Base-by-base conservation (phyloP, 1,140 invertebrate species). In the Papilio helenus region DNA sequence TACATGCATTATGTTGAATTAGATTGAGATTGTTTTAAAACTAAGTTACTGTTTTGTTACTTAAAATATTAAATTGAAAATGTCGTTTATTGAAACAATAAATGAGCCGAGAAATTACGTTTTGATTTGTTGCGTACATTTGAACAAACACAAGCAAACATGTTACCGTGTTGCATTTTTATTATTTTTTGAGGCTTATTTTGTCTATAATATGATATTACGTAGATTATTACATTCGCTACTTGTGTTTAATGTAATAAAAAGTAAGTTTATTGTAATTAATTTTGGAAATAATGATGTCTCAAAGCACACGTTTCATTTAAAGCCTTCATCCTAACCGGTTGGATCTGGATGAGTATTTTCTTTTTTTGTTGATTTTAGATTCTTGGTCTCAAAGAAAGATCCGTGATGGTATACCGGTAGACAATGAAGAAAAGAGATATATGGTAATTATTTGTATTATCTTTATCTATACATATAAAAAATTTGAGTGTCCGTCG, bases 361-460 rank as follows among this genome's bases (percentile, higher is more conserved):
- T 4, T 34, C 5, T 39, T 39, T 39, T 39, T 39, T 39, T 39
- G 34, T 10, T 8, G 3, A 46, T 74, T 49, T 74, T 23, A 74
- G 72, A 12, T 74, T 74, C 42, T 26, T 44, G 42, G 39, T 76
- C 49, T 12, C 55, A 79, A 65, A 76, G 83, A 55, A 81, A 80
- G 80, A 81, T 85, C 5, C 61, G 72, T 42, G 81, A 83, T 79
- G 83, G 83, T 14, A 44, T 72, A 18, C n/a, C 1, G 5, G 34
- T 85, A 3, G 72, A 18, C 1, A 61, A 29, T 3, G 14, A 29
- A 68, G 61, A 79, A 2, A 85, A 82, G 42, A 44, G 12, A 71
- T 84, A 84, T 61, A 49, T 79, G 81, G 83, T 84, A 82, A 79
- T 78, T 18, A 71, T 7, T n/a, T 20, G n/a, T 55, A 20, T 55